Percentiles rank a stretch among this genome's conserved stretches.
These are phyloP conservation scores for Salvelinus sp. DNA, from an alignment of 2,113 vertebrate species.

Conservation along the genomic window DNA sequence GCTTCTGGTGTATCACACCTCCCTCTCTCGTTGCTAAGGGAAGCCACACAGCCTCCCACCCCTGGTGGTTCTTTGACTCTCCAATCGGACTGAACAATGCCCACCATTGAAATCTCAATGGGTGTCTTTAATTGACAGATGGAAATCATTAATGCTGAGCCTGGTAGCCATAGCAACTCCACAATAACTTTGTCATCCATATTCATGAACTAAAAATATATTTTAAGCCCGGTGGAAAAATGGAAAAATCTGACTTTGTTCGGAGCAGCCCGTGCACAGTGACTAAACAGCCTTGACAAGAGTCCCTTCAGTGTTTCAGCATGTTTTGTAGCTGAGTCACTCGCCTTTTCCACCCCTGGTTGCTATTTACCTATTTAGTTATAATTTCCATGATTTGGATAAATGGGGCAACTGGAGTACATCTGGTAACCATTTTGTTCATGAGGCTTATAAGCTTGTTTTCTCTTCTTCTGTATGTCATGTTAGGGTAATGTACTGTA, in stretches of 20 bases:
- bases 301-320: constrained; percentile 27
- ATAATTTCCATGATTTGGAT: constrained; percentile 66
- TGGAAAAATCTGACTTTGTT: constrained; percentile 36
- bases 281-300: constrained; percentile 38
- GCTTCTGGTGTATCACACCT: constrained; percentile 64
- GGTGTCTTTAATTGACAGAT: constrained; percentile 62
- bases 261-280: background rate
- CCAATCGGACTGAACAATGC: constrained; percentile 66
- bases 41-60: constrained; percentile 46
- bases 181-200: constrained; percentile 51
- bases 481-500: background rate
- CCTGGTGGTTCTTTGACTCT: constrained; percentile 58
- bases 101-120: constrained; percentile 67
- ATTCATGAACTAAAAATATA: constrained; percentile 52
- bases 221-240: constrained; percentile 8
- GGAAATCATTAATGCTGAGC: constrained; percentile 60
- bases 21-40: constrained; percentile 55
- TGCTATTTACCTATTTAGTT: constrained; percentile 60
- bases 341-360: constrained; percentile 59
- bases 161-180: constrained; percentile 60
- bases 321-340: constrained; percentile 59
- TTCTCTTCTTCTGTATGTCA: constrained; percentile 19
- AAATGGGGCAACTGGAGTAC: constrained; percentile 44
- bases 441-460: constrained; percentile 21
- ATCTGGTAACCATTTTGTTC: constrained; percentile 58